Conservation (phyloP, 1,140 invertebrate genomes). For the Harpegnathos saltator region DNA sequence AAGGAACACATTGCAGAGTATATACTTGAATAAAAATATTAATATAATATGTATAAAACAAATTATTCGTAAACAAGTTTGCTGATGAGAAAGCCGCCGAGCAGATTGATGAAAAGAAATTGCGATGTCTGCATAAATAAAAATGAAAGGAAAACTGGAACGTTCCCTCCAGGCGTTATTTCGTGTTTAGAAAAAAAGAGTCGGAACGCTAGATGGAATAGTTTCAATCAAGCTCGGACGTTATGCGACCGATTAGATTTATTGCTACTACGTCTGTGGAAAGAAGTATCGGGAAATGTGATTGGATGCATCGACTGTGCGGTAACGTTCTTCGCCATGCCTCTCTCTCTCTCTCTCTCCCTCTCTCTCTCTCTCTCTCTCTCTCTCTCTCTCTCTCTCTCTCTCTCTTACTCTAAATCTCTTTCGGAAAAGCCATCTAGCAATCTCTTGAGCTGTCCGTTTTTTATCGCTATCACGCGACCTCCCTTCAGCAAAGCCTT, state of each 20-base stretch:
- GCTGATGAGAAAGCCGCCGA: too few species aligned
- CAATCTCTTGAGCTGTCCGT: neutral
- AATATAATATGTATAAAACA: neutral
- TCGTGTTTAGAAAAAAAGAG: neutral
- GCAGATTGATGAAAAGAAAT: too few species aligned
- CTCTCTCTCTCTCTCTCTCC: too few species aligned
- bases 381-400: too few species aligned
- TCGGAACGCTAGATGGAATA: neutral
- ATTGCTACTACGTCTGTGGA: neutral
- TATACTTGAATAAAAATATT: neutral
- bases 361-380: too few species aligned
- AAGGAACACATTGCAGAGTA: neutral
- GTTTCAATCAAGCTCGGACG: conserved; percentile 15
- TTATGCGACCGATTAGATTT: conserved; percentile 20
- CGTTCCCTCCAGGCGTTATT: neutral
- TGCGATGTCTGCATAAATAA: neutral
- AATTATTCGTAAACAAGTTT: too few species aligned
- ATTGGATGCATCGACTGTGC: neutral
- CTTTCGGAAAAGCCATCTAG: neutral
- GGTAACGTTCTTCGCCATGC: neutral
- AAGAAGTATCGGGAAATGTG: conserved; percentile 22
- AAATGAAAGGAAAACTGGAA: neutral
- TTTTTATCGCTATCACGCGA: neutral
- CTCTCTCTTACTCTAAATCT: neutral
- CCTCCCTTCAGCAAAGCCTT: neutral